These are phyloP conservation scores for Syrmaticus mikado DNA, from an alignment of 2,113 vertebrate species.

Conservation along the genomic window DNA sequence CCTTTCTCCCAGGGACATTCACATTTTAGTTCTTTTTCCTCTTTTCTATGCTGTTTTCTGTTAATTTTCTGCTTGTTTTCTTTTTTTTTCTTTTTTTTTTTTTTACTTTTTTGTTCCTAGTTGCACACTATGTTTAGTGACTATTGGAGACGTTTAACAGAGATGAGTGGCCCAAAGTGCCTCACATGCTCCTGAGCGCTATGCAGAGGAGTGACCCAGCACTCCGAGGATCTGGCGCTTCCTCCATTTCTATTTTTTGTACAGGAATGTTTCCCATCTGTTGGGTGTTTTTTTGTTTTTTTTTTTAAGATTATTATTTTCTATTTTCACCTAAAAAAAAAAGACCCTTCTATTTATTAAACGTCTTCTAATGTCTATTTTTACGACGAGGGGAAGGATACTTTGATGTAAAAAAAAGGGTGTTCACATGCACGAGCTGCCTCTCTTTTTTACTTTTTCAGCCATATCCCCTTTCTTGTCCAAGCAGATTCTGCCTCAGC, in stretches of 20 bases:
- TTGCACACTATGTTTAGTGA: background rate
- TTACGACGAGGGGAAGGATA: no score
- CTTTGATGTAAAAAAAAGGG: no score
- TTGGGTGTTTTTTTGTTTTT: no score
- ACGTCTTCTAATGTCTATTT: no score
- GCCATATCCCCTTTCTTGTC: background rate
- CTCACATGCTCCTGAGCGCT: background rate
- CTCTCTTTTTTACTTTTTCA: background rate
- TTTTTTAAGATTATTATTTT: no score
- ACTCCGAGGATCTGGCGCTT: background rate
- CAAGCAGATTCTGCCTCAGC: background rate
- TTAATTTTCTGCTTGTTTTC: background rate
- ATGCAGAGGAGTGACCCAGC: background rate
- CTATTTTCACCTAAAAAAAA: no score
- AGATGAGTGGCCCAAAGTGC: background rate
- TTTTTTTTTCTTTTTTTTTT: background rate
- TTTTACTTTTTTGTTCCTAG: no score
- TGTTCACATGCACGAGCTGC: no score
- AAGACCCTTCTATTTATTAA: no score
- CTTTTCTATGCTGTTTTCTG: background rate
- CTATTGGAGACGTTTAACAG: background rate
- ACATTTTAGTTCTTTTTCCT: background rate
- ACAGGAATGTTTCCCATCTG: background rate
- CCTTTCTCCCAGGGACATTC: background rate
- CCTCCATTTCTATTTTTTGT: background rate